Conservation (phyloP, 2,888 invertebrate species). For the Rotaria magnacalcarata region DNA sequence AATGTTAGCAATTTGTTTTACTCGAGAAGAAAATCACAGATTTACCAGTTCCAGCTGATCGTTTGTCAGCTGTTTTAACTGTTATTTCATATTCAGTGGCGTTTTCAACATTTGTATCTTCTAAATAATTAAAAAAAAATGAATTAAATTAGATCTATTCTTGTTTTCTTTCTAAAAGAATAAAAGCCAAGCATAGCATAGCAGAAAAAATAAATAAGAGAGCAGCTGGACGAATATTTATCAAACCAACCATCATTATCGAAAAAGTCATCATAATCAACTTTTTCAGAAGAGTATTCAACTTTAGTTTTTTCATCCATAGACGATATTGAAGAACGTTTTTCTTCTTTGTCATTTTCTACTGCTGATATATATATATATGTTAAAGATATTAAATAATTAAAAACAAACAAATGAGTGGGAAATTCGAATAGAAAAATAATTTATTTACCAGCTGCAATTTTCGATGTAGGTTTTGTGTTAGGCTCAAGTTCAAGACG, state of each 20-base stretch:
- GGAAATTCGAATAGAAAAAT: neutral
- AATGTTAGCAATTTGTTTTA: neutral
- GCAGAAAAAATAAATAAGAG: neutral
- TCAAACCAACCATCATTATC: slow-evolving; percentile 11
- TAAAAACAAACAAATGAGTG: neutral
- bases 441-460: neutral
- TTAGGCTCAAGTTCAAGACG: slow-evolving; percentile 23
- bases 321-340: neutral
- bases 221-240: neutral
- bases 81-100: slow-evolving; percentile 38
- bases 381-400: neutral
- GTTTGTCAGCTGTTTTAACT: slow-evolving; percentile 28
- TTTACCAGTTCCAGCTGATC: slow-evolving; percentile 43
- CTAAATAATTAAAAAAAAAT: neutral
- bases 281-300: neutral
- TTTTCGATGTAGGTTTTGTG: neutral
- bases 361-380: neutral
- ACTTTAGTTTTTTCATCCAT: neutral
- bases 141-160: neutral
- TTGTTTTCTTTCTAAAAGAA: neutral
- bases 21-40: neutral
- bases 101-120: neutral
- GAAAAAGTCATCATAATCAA: slow-evolving; percentile 23
- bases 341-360: neutral
- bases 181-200: neutral